Evolutionary conservation across 2,113 vertebrate species (phyloP).

Genomic region (Scolopax mira): DNA sequence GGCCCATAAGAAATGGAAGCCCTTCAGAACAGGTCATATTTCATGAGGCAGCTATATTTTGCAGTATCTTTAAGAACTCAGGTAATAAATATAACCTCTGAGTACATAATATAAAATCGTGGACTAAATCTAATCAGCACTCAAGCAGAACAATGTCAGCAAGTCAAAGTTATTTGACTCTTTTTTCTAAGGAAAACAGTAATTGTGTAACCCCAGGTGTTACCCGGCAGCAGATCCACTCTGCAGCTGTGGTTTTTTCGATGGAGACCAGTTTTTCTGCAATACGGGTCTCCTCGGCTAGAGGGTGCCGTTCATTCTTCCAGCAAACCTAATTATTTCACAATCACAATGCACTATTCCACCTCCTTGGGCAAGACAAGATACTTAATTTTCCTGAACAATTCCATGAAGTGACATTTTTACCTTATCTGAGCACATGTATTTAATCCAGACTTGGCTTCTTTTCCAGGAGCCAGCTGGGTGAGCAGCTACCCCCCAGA

Average conservation of each 20-base stretch:
- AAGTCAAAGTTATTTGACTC: not conserved
- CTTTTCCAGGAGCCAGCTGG: not conserved
- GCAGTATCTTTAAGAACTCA: not conserved
- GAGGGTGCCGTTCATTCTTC: not conserved
- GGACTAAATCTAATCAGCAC: not conserved
- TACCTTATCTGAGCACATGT: not conserved
- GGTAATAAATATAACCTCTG: not conserved
- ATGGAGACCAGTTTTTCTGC: not conserved
- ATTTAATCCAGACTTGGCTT: not conserved
- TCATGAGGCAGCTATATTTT: not conserved
- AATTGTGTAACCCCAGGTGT: not conserved
- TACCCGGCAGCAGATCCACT: not conserved
- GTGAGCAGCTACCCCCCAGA: not conserved
- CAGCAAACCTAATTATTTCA: not conserved
- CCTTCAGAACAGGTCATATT: not conserved
- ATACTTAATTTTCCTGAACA: too few species aligned
- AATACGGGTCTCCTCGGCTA: not conserved
- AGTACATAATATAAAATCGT: too few species aligned
- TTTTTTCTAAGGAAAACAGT: not conserved
- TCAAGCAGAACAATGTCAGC: not conserved
- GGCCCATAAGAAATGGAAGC: not conserved
- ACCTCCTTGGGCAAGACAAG: not conserved
- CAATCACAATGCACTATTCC: not conserved
- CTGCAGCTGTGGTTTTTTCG: not conserved
- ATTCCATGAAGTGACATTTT: not conserved